These are phyloP conservation scores for Drepanosiphum platanoidis DNA, from an alignment of 2,888 invertebrate genomes.

Conservation along the genomic window DNA sequence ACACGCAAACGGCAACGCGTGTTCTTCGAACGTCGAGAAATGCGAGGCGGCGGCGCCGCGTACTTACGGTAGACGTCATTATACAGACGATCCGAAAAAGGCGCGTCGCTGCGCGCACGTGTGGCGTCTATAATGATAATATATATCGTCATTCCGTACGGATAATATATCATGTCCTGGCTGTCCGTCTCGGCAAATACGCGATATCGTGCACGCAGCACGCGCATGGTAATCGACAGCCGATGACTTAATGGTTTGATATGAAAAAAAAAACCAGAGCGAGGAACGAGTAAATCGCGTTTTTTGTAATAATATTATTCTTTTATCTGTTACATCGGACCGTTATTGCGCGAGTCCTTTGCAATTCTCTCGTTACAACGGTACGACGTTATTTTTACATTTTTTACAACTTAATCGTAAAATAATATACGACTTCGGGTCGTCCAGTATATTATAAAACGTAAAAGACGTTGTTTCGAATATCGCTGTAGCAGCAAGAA, in stretches of 20 bases:
- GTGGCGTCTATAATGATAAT: not conserved
- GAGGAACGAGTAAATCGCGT: not conserved
- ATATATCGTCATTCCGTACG: not conserved
- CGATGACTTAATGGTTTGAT: not conserved
- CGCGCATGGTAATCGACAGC: not conserved
- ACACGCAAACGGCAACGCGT: too few species aligned
- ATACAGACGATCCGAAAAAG: slow-evolving; percentile 7
- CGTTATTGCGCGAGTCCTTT: too few species aligned
- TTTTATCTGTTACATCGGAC: not conserved
- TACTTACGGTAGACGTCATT: not conserved
- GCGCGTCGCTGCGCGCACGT: not conserved
- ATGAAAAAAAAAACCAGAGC: not conserved
- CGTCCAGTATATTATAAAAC: too few species aligned
- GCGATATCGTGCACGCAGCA: not conserved
- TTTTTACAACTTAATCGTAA: too few species aligned
- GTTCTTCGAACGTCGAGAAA: not conserved
- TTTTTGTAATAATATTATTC: not conserved
- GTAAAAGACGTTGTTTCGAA: too few species aligned
- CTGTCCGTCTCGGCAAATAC: not conserved
- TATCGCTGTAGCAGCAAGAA: too few species aligned
- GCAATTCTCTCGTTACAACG: too few species aligned
- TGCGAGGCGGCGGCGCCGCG: not conserved
- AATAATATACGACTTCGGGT: not conserved
- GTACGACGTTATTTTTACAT: too few species aligned
- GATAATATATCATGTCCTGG: not conserved